phyloP scores from a whole-genome alignment of 1,140 invertebrate genomes.

The Ooceraea biroi region DNA sequence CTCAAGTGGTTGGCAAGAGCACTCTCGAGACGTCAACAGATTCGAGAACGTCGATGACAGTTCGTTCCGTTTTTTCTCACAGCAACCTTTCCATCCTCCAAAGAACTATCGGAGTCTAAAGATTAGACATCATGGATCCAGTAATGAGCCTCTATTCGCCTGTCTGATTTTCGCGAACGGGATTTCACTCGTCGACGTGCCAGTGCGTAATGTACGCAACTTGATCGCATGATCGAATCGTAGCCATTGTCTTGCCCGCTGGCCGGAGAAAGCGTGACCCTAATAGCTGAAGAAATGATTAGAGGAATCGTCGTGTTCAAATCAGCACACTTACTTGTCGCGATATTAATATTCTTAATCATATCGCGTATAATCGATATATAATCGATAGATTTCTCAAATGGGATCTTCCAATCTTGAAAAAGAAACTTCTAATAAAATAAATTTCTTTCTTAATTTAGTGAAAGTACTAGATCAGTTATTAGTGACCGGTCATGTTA shows the following conservation, averaged over 20 bases:
- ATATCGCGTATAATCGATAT: not conserved
- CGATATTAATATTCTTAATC: slow-evolving; percentile 41
- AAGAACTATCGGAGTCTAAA: slow-evolving; percentile 55
- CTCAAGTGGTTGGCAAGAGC: slow-evolving; percentile 41
- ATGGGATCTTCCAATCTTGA: not conserved
- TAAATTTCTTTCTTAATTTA: too few species aligned
- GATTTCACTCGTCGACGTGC: slow-evolving; percentile 69
- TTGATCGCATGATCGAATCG: slow-evolving; percentile 63
- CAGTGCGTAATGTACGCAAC: slow-evolving; percentile 64
- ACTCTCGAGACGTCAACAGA: slow-evolving; percentile 32
- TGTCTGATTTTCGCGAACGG: slow-evolving; percentile 70
- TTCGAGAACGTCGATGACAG: slow-evolving; percentile 46
- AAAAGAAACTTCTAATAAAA: too few species aligned
- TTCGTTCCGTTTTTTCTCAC: slow-evolving; percentile 58
- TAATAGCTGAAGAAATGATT: slow-evolving; percentile 75
- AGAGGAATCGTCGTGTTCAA: slow-evolving; percentile 70
- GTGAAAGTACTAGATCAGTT: too few species aligned
- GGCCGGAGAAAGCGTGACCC: slow-evolving; percentile 73
- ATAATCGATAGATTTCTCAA: not conserved
- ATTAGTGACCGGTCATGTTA: too few species aligned
- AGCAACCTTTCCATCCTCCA: slow-evolving; percentile 20
- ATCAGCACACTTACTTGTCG: slow-evolving; percentile 62
- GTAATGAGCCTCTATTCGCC: not conserved
- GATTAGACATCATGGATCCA: slow-evolving; percentile 60
- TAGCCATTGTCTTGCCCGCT: slow-evolving; percentile 68